Base-by-base conservation (phyloP, 2,113 vertebrate genomes). In the Cacatua alba region DNA sequence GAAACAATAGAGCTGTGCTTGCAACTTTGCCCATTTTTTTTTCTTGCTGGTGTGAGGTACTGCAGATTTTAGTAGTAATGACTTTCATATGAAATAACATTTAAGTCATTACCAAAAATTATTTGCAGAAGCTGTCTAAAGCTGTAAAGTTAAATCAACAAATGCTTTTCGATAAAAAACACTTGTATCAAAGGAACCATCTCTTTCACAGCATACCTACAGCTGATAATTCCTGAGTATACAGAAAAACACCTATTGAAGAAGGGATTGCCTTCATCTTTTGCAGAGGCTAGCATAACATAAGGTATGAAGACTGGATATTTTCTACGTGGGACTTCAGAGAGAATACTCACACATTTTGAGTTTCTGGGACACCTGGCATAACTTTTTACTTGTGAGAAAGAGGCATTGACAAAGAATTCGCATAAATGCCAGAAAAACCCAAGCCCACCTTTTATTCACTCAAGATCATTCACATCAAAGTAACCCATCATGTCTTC, bases 61-160 rank as follows among this genome's bases (percentile, higher is more conserved):
- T 95, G 41, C 80, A 95, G 62, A 96, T 94, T 82, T 84, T 96
- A 72, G 31, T 69, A 94, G 62, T 97, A 97, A 97, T 92, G 62
- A 92, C 91, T 93, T 97, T 97, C 87, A 95, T 90, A 96, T 86
- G 88, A 97, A 91, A 94, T 83, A 97, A 95, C 65, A 92, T 96
- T 93, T 97, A 90, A 94, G 74, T 95, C 94, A 87, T 96, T 96
- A 97, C 92, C 18, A 97, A 86, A 94, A 96, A 95, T 95, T 95
- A 91, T 97, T 96, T 96, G n/a, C 60, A 95, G 95, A 93, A 96
- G 93, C 51, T 41, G 52, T 95, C 37, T 82, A 87, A 75, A 81
- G 57, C 80, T 91, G 67, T 93, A 87, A 95, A 96, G 44, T 87
- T 95, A 91, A 97, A 89, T 85, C 78, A 95, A 94, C 94, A 95